Conservation (phyloP, 2,888 invertebrate species). For the Bembecia ichneumoniformis region DNA sequence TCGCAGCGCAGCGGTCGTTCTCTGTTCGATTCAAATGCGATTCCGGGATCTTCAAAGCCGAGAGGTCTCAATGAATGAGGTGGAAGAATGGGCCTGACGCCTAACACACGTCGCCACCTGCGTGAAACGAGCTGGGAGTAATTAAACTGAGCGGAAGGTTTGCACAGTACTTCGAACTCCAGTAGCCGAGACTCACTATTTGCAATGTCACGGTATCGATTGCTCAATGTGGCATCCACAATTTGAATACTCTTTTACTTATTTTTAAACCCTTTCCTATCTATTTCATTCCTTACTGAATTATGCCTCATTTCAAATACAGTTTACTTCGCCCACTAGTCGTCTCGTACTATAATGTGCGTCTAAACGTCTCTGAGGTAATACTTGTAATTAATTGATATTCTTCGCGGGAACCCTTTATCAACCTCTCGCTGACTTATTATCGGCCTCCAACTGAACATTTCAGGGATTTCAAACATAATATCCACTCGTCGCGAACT, state of each 20-base stretch:
- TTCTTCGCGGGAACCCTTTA: neutral
- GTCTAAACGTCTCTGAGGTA: neutral
- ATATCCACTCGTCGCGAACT: neutral
- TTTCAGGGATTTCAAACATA: neutral
- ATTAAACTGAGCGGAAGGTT: neutral
- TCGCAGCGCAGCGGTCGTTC: too few species aligned
- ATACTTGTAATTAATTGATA: neutral
- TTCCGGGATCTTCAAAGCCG: neutral
- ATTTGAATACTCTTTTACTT: too few species aligned
- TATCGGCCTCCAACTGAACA: neutral
- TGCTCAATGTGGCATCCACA: too few species aligned
- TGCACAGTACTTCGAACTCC: too few species aligned
- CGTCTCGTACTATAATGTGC: neutral
- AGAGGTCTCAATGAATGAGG: neutral
- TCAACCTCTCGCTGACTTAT: neutral
- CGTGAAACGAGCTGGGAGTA: neutral
- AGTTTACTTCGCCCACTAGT: too few species aligned
- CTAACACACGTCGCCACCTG: neutral
- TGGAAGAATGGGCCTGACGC: neutral
- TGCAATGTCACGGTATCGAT: too few species aligned
- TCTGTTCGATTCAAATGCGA: too few species aligned
- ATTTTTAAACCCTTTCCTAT: too few species aligned
- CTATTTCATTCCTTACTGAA: too few species aligned
- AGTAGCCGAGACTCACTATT: too few species aligned
- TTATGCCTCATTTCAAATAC: too few species aligned